Conservation (phyloP, 2,888 invertebrate genomes). For the Anodontia alba region DNA sequence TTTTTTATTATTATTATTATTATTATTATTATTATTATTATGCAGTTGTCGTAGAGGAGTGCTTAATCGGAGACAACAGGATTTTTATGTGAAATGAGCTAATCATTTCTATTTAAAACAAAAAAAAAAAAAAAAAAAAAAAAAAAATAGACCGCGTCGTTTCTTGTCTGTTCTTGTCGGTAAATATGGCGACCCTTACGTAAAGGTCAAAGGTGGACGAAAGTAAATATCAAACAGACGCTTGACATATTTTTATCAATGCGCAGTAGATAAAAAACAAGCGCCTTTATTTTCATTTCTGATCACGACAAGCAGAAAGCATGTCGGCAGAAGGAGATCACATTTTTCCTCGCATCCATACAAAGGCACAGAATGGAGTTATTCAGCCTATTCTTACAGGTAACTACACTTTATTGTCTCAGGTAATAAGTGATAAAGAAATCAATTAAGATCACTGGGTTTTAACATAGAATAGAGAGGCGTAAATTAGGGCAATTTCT, state of each 20-base stretch:
- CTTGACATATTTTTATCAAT: conserved; percentile 11
- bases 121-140: too few species aligned
- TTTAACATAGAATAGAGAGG: not conserved
- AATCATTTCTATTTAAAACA: too few species aligned
- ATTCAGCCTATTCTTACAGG: conserved; percentile 96
- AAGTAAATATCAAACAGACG: conserved; percentile 2
- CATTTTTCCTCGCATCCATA: conserved; percentile 57
- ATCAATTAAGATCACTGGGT: not conserved
- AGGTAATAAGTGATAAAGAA: not conserved
- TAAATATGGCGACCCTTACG: too few species aligned
- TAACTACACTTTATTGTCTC: conserved; percentile 80
- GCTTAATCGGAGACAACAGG: too few species aligned
- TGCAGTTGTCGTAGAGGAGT: too few species aligned
- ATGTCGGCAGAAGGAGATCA: conserved; percentile 44
- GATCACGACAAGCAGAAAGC: conserved; percentile 21
- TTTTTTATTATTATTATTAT: too few species aligned
- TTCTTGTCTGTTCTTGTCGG: too few species aligned
- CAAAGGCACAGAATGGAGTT: conserved; percentile 88
- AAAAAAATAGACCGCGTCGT: too few species aligned
- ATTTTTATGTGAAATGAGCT: too few species aligned
- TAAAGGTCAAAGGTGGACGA: not conserved
- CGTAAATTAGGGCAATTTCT: not conserved
- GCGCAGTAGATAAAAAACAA: not conserved
- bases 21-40: too few species aligned
- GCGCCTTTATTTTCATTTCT: conserved; percentile 17